Evolutionary conservation across 2,797 vertebrate species (phyloP).

Genomic region (Trachurus trachurus): DNA sequence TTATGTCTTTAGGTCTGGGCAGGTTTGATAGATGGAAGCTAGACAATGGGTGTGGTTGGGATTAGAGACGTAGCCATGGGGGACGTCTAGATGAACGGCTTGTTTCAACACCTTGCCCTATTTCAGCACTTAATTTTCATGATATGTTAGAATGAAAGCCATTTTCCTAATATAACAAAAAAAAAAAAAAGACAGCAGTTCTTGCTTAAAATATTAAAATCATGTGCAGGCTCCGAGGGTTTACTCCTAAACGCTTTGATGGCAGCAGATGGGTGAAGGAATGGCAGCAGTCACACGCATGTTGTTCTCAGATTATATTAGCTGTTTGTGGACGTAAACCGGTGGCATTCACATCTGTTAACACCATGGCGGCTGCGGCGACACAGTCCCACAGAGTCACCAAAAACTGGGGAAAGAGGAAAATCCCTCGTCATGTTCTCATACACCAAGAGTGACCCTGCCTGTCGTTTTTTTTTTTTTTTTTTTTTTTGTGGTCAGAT

Average conservation of each 20-base stretch:
- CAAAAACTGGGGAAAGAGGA: conserved; percentile 29
- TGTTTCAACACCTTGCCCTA: conserved; percentile 40
- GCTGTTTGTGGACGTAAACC: neutral
- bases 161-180: neutral
- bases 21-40: conserved; percentile 48
- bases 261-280: neutral
- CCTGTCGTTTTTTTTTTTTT: conserved; percentile 34
- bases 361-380: neutral
- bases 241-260: conserved; percentile 8
- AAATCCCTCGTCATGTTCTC: conserved; percentile 56
- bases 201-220: neutral
- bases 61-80: conserved; percentile 29
- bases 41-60: conserved; percentile 18
- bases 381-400: conserved; percentile 33
- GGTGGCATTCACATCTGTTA: conserved; percentile 1
- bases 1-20: conserved; percentile 24
- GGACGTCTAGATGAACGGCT: conserved; percentile 33
- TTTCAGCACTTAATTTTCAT: neutral
- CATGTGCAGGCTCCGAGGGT: neutral
- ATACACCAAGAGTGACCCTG: conserved; percentile 39
- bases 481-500: conserved; percentile 60
- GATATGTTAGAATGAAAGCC: neutral
- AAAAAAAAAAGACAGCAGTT: too few relatives aligned
- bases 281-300: neutral
- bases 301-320: conserved; percentile 9